A percentile compares a stretch with the other conserved stretches of the same genome.
Evolutionary conservation across 2,888 invertebrate species (phyloP).

Genomic region (Cantharis lateralis): DNA sequence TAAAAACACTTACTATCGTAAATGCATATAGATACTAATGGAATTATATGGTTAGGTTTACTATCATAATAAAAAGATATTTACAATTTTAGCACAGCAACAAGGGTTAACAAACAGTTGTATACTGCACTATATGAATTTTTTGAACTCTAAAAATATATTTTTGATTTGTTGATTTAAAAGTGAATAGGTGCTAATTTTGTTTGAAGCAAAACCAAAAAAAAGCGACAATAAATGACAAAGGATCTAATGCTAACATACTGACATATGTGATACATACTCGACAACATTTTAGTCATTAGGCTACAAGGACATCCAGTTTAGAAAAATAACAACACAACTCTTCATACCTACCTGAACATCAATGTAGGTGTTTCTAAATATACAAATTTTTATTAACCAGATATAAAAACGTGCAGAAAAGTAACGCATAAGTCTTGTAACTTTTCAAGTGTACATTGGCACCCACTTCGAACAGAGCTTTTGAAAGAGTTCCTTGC

Average conservation of each 20-base stretch:
- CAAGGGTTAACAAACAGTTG: background rate
- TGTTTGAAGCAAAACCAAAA: background rate
- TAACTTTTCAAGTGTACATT: background rate
- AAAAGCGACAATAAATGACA: background rate
- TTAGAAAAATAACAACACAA: constrained; percentile 21
- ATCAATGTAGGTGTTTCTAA: constrained; percentile 13
- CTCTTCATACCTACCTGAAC: constrained; percentile 16
- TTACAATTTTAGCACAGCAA: background rate
- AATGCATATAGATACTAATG: background rate
- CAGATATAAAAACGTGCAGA: constrained; percentile 2
- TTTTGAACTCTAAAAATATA: too few relatives aligned
- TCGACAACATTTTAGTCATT: constrained; percentile 17
- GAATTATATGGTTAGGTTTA: background rate
- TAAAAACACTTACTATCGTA: background rate
- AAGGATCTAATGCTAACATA: background rate
- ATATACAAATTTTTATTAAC: constrained; percentile 7
- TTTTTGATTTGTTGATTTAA: background rate
- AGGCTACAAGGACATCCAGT: constrained; percentile 22
- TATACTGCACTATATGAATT: too few relatives aligned
- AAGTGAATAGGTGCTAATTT: background rate
- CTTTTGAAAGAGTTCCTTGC: background rate
- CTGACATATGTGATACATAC: background rate
- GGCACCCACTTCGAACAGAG: background rate
- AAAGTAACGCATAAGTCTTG: background rate
- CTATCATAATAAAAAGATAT: background rate